phyloP scores from a whole-genome alignment of 2,888 invertebrate genomes.

The Acholoe squamosa region DNA sequence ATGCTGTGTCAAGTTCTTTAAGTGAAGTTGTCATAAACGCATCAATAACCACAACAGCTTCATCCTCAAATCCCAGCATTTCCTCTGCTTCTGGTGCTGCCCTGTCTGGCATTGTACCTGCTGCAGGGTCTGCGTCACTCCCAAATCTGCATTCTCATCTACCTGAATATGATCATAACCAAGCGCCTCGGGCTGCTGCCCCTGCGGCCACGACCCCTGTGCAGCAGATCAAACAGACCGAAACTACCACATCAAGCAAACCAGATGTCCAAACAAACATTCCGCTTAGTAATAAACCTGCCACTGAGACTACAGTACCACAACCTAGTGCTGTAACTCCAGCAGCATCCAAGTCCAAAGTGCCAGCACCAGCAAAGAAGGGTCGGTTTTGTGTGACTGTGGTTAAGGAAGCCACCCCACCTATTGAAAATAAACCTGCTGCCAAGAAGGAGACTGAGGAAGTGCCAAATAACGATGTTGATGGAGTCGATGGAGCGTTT shows the following conservation, averaged over 20 bases:
- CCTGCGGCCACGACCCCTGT: neutral
- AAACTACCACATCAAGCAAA: conserved; percentile 14
- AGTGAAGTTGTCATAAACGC: neutral
- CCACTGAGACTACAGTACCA: conserved; percentile 17
- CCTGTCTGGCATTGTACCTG: conserved; percentile 21
- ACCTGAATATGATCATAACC: neutral
- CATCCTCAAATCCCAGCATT: neutral
- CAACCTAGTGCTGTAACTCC: neutral
- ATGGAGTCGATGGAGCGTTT: neutral
- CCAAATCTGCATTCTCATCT: neutral
- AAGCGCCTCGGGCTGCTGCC: neutral
- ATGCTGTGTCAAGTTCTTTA: neutral
- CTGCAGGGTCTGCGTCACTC: conserved; percentile 28
- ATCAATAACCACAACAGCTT: neutral
- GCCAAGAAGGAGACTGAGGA: neutral
- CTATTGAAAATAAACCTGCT: conserved; percentile 25
- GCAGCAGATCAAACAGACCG: neutral
- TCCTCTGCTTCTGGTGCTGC: conserved; percentile 6
- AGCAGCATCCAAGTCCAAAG: neutral
- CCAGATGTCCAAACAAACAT: conserved; percentile 39
- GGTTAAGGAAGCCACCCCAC: conserved; percentile 65
- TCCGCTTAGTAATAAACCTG: neutral
- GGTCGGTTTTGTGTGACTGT: conserved; percentile 67
- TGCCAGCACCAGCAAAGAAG: conserved; percentile 49
- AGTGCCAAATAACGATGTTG: neutral